Evolutionary conservation across 2,888 invertebrate genomes (phyloP).

Genomic region (Scaptomyza cyrtandrae): DNA sequence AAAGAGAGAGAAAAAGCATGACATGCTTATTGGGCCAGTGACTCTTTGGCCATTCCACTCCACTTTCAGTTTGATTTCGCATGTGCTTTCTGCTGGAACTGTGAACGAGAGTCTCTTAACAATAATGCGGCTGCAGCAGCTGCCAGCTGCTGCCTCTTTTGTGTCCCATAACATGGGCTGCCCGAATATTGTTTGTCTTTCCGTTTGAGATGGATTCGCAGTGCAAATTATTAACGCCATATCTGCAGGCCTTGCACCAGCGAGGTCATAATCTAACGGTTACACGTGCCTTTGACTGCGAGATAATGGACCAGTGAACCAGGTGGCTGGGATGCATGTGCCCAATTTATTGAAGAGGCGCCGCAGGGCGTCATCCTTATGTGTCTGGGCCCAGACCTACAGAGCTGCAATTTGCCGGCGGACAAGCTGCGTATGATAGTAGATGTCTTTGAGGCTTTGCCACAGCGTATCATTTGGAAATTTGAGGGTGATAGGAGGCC

Average conservation of each 20-base stretch:
- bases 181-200: constrained; percentile 60
- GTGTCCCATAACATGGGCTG: constrained; percentile 15
- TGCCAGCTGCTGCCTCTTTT: constrained; percentile 10
- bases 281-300: constrained; percentile 72
- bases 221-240: constrained; percentile 72
- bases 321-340: constrained; percentile 83
- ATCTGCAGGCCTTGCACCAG: constrained; percentile 74
- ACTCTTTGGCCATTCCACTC: not conserved
- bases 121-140: constrained; percentile 33
- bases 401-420: constrained; percentile 60
- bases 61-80: constrained; percentile 25
- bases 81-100: constrained; percentile 12
- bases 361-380: constrained; percentile 85
- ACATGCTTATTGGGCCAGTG: not conserved
- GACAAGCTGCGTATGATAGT: constrained; percentile 56
- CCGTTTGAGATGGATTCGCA: constrained; percentile 67
- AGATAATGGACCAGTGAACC: not conserved
- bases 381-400: constrained; percentile 83
- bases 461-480: constrained; percentile 84
- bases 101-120: not conserved
- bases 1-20: not conserved
- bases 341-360: constrained; percentile 83
- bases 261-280: constrained; percentile 83
- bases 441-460: constrained; percentile 53
- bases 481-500: constrained; percentile 76